Evolutionary conservation across 2,888 invertebrate species (phyloP).

Genomic region (Troides aeacus): DNA sequence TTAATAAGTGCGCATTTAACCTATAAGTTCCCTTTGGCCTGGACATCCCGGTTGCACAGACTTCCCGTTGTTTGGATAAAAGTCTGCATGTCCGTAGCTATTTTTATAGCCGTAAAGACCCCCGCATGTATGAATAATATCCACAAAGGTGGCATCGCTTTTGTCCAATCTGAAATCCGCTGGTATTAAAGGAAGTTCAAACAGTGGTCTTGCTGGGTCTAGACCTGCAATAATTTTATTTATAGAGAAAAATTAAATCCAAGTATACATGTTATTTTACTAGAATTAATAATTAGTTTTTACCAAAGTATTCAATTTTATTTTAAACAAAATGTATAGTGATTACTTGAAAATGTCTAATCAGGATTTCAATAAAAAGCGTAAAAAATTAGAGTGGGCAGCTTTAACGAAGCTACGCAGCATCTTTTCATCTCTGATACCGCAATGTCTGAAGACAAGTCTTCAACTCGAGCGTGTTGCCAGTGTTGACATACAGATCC

Average conservation of each 20-base stretch:
- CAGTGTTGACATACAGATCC: too few species aligned
- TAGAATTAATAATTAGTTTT: too few species aligned
- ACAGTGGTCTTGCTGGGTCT: constrained; percentile 85
- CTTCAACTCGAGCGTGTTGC: too few species aligned
- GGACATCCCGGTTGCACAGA: constrained; percentile 85
- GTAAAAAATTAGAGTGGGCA: too few species aligned
- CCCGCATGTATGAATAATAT: constrained; percentile 86
- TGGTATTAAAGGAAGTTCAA: constrained; percentile 71
- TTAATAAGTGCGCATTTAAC: constrained; percentile 29
- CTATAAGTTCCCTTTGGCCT: constrained; percentile 61
- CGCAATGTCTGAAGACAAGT: too few species aligned
- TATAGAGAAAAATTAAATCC: not conserved
- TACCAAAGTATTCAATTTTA: too few species aligned
- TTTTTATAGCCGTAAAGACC: constrained; percentile 82
- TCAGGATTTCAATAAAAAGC: too few species aligned
- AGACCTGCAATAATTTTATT: constrained; percentile 52
- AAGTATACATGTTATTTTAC: too few species aligned
- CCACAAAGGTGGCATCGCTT: constrained; percentile 85
- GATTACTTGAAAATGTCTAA: too few species aligned
- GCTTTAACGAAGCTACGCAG: too few species aligned
- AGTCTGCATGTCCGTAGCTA: constrained; percentile 85
- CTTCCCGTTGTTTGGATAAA: constrained; percentile 86
- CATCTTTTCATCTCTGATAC: too few species aligned
- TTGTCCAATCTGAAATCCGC: constrained; percentile 73
- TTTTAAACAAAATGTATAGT: too few species aligned